Base-by-base conservation (phyloP, 2,888 invertebrate genomes). In the Hedychridium roseum region DNA sequence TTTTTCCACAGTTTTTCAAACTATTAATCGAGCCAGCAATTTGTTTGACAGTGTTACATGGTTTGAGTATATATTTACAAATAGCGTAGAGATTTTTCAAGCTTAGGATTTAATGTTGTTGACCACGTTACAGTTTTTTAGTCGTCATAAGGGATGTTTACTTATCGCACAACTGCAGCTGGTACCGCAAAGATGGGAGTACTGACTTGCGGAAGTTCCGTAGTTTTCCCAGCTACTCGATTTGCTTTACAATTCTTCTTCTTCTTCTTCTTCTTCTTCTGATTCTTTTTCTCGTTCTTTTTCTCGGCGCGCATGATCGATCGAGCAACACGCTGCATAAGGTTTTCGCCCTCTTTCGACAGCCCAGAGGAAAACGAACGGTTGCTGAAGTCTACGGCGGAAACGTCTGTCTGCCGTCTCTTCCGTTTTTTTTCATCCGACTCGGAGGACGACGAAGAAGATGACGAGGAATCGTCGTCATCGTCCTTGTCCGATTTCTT, bases 261-360 rank as follows among this genome's bases (percentile, higher is more conserved):
- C 9, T 32, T 16, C 23, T 20, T 43, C 26, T 26, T 27, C 17
- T 12, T 34, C 35, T 26, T 32, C 28, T 40, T n/a, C 27, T 32
- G 42, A 43, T 23, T 43, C 43, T 32, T 27, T 17, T 28, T 30
- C 21, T 31, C 21, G 31, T 43, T 27, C 28, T 17, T 21, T 23
- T 37, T 42, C 16, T 42, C 23, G 38, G 3, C 23, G 14, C 21
- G 36, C 11, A 9, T 15, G 20, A 6, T 5, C 12, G 15, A 18
- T 9, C 11, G n/a, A 17, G 11, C 23, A 26, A n/a, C 27, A 7
- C 31, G 15, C 15, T 35, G 28, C 9, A 16, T 12, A 20, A 11
- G 17, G 6, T 30, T 18, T 27, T 39, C 27, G 18, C 28, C 31
- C 18, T 28, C 31, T 14, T 15, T n/a, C 11, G 34, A 21, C 7